Conservation (phyloP, 2,113 vertebrate genomes). For the Bettongia penicillata region DNA sequence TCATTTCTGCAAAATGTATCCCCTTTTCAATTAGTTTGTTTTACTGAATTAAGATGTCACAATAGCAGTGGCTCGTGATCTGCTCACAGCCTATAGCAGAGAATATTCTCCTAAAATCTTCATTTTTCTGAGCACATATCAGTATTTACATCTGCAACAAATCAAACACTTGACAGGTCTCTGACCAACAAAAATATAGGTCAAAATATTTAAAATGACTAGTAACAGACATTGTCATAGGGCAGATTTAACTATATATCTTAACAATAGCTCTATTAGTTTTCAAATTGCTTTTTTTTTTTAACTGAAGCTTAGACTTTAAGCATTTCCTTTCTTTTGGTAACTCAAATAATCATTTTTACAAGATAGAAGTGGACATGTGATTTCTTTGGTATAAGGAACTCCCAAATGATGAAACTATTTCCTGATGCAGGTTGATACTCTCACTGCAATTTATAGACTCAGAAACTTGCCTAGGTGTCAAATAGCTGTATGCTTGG, state of each 20-base stretch:
- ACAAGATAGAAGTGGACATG: background rate
- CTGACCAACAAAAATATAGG: background rate
- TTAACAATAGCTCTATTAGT: background rate
- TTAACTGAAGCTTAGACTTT: background rate
- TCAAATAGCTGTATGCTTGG: background rate
- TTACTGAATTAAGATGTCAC: background rate
- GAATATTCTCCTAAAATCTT: background rate
- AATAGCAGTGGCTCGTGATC: background rate
- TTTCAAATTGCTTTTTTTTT: background rate
- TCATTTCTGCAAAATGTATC: background rate
- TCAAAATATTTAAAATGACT: conserved; percentile 4
- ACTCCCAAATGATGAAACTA: background rate
- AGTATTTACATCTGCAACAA: background rate
- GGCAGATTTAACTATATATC: conserved; percentile 22
- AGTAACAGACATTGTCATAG: background rate
- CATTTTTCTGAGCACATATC: background rate
- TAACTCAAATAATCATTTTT: background rate
- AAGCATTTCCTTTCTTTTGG: background rate
- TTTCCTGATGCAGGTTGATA: background rate
- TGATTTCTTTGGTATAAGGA: background rate
- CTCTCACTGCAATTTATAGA: background rate
- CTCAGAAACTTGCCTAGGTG: background rate
- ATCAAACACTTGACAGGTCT: background rate
- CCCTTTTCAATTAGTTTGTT: no score
- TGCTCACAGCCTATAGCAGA: background rate